Evolutionary conservation across 2,113 vertebrate species (phyloP).

Genomic region (Cichladusa arquata): DNA sequence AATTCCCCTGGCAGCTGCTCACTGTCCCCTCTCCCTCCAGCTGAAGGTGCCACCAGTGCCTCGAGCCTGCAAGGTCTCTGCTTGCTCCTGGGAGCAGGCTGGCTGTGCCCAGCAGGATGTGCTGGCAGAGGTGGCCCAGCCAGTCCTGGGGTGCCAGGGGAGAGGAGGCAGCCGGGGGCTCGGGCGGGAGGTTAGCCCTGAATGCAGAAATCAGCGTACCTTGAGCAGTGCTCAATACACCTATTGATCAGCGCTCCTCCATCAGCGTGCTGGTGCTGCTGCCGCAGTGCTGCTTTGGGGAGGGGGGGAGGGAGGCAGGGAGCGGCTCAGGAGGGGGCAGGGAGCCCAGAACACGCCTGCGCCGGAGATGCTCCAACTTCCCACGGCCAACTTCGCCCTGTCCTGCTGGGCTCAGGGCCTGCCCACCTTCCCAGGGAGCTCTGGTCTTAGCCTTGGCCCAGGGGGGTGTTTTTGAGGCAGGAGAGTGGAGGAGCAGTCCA

Average conservation of each 20-base stretch:
- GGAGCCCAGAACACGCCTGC: not conserved
- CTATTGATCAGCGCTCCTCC: conserved; percentile 73
- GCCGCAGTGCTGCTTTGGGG: conserved; percentile 60
- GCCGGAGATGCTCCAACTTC: not conserved
- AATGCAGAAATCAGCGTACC: conserved; percentile 75
- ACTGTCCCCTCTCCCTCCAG: not conserved
- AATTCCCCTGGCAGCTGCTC: rapidly evolving
- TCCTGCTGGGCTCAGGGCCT: not conserved
- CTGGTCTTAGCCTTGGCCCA: rapidly evolving
- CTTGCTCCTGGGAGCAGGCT: not conserved
- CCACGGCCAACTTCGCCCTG: not conserved
- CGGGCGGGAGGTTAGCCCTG: conserved; percentile 52
- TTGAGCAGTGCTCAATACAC: conserved; percentile 76
- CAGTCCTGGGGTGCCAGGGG: not conserved
- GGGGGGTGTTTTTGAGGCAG: not conserved
- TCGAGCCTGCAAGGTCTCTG: not conserved
- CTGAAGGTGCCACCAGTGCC: not conserved
- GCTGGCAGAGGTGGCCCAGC: not conserved
- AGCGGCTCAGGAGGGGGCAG: not conserved
- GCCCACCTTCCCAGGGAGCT: not conserved
- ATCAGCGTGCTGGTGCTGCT: conserved; percentile 64
- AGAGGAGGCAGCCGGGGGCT: not conserved
- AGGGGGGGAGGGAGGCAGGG: conserved; percentile 2
- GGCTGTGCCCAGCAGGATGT: not conserved
- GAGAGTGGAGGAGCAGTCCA: not conserved